A percentile compares a stretch with the other conserved stretches of the same genome.
These are phyloP conservation scores for Sminthurides aquaticus DNA, from an alignment of 2,888 invertebrate genomes.

Conservation along the genomic window DNA sequence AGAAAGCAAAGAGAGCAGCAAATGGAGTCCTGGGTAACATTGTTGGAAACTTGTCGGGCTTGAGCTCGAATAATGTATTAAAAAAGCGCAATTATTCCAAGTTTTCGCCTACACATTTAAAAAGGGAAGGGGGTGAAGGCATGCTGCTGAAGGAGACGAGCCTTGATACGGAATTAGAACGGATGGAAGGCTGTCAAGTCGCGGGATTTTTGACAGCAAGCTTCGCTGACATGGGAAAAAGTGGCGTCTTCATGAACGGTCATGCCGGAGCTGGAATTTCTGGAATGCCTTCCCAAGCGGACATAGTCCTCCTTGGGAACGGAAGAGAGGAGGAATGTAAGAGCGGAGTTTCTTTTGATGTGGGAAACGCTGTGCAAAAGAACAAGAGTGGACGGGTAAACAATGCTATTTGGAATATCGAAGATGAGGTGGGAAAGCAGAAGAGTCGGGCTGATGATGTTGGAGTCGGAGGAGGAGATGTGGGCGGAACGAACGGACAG, in stretches of 20 bases:
- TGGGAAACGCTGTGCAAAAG: too few relatives aligned
- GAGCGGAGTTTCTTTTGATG: too few relatives aligned
- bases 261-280: too few relatives aligned
- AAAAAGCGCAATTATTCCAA: constrained; percentile 12
- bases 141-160: background rate
- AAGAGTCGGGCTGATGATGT: too few relatives aligned
- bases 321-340: too few relatives aligned
- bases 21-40: constrained; percentile 6
- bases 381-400: background rate
- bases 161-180: background rate
- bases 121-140: background rate
- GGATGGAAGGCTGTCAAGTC: background rate
- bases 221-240: too few relatives aligned
- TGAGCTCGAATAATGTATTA: constrained; percentile 10
- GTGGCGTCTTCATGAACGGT: constrained; percentile 3
- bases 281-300: too few relatives aligned
- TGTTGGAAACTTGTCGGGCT: constrained; percentile 11
- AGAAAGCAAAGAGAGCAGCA: background rate
- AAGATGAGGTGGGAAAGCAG: background rate
- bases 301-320: too few relatives aligned
- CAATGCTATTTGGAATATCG: background rate
- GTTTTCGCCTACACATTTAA: background rate
- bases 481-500: too few relatives aligned
- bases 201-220: too few relatives aligned
- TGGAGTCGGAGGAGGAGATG: too few relatives aligned